A percentile compares a stretch with the other conserved stretches of the same genome.
Conservation (phyloP, 1,140 invertebrate species). For the Drosophila nannoptera region DNA sequence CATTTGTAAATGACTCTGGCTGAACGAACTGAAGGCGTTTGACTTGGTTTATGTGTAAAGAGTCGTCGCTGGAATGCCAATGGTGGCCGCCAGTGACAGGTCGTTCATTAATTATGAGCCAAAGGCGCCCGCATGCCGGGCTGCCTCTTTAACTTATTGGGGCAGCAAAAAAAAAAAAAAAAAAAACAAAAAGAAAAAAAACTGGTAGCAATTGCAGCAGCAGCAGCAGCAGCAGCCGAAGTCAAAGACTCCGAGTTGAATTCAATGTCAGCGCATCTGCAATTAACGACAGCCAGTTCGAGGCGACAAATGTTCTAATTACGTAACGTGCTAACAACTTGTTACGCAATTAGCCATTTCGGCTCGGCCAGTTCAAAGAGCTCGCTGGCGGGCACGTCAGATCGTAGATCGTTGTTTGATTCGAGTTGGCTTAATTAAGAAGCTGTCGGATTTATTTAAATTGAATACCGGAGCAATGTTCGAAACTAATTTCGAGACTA, state of each 20-base stretch:
- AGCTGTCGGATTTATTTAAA: slow-evolving; percentile 61
- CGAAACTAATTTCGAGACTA: slow-evolving; percentile 48
- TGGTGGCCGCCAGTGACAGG: slow-evolving; percentile 35
- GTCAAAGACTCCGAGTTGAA: background rate
- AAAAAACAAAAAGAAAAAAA: background rate
- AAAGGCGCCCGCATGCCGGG: slow-evolving; percentile 50
- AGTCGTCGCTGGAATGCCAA: slow-evolving; percentile 8
- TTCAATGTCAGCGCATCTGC: slow-evolving; percentile 59
- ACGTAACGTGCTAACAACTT: slow-evolving; percentile 55
- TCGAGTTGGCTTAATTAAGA: slow-evolving; percentile 49
- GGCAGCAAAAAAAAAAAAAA: slow-evolving; percentile 16
- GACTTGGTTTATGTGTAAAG: slow-evolving; percentile 7
- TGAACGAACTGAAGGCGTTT: slow-evolving; percentile 37
- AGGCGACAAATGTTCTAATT: slow-evolving; percentile 57
- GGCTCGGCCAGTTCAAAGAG: slow-evolving; percentile 53
- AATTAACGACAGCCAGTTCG: slow-evolving; percentile 41
- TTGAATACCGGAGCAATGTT: slow-evolving; percentile 37
- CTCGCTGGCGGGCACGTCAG: slow-evolving; percentile 13
- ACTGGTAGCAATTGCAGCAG: slow-evolving; percentile 32
- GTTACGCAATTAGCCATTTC: slow-evolving; percentile 36
- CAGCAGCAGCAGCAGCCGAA: too few species aligned
- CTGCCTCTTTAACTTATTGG: slow-evolving; percentile 28
- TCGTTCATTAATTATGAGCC: slow-evolving; percentile 60
- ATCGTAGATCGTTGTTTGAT: background rate
- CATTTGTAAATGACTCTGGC: slow-evolving; percentile 33